Conservation (phyloP, 2,797 vertebrate species). For the Sebastes itinus region DNA sequence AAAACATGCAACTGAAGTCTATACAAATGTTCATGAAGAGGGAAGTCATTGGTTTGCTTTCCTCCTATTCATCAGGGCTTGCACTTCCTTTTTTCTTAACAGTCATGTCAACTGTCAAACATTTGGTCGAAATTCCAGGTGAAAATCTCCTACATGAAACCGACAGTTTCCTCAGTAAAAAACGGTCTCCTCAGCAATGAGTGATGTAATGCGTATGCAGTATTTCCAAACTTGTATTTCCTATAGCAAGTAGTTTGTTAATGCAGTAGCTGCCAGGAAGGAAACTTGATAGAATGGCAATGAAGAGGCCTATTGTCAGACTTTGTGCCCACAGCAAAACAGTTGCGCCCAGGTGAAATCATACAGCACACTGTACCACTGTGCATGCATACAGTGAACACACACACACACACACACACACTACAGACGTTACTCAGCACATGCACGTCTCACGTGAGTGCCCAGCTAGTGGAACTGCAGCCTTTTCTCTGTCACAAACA, state of each 20-base stretch:
- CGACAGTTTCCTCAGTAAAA: not conserved
- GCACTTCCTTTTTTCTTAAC: conserved; percentile 10
- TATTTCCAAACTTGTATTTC: not conserved
- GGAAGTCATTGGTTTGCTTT: not conserved
- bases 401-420: too few species aligned
- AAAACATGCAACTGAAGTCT: not conserved
- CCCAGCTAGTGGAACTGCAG: conserved; percentile 72
- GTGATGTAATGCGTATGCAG: not conserved
- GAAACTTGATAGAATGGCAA: too few species aligned
- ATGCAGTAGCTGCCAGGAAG: too few species aligned
- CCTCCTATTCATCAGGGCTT: not conserved
- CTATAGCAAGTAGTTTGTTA: too few species aligned
- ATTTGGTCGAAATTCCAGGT: not conserved
- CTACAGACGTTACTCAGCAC: not conserved
- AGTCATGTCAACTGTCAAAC: not conserved
- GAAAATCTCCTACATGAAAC: not conserved
- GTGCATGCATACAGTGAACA: not conserved
- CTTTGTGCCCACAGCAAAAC: not conserved
- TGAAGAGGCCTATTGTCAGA: not conserved
- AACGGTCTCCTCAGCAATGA: not conserved
- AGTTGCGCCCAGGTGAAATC: not conserved
- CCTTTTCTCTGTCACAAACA: conserved; percentile 64
- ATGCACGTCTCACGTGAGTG: too few species aligned
- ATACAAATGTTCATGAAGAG: not conserved
- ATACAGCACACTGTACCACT: not conserved